A percentile compares a stretch with the other conserved stretches of the same genome.
phyloP scores from a whole-genome alignment of 2,797 vertebrate genomes.

The Tangara arthus region DNA sequence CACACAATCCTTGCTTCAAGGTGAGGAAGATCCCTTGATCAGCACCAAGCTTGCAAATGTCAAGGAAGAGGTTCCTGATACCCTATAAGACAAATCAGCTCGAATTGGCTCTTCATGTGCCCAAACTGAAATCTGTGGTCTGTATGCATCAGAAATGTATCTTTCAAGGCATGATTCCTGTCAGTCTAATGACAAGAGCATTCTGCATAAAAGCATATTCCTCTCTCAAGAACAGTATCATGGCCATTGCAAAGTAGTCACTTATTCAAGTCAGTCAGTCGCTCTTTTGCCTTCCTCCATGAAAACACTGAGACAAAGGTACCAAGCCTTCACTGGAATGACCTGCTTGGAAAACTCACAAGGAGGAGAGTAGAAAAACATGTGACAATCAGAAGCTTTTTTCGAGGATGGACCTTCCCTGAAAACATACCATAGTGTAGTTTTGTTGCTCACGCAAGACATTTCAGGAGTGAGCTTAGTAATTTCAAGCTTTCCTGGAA shows the following conservation, averaged over 20 bases:
- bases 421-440: background rate
- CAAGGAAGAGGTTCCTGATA: background rate
- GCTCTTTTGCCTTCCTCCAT: background rate
- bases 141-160: background rate
- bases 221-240: background rate
- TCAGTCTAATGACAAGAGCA: background rate
- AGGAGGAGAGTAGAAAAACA: background rate
- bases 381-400: background rate
- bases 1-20: background rate
- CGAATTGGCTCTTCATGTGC: background rate
- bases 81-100: background rate
- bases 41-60: background rate
- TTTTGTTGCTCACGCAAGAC: background rate
- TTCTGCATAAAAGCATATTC: background rate
- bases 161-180: background rate
- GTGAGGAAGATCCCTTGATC: background rate
- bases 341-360: background rate
- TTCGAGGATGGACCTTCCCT: background rate
- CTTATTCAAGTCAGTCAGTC: background rate
- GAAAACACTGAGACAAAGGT: background rate
- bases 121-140: background rate
- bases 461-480: background rate
- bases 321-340: background rate
- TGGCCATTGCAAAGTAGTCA: fast-evolving
- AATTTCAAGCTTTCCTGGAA: background rate